These are phyloP conservation scores for Patiria miniata DNA, from an alignment of 35 echinoderm and acorn worm genomes.

Conservation along the genomic window DNA sequence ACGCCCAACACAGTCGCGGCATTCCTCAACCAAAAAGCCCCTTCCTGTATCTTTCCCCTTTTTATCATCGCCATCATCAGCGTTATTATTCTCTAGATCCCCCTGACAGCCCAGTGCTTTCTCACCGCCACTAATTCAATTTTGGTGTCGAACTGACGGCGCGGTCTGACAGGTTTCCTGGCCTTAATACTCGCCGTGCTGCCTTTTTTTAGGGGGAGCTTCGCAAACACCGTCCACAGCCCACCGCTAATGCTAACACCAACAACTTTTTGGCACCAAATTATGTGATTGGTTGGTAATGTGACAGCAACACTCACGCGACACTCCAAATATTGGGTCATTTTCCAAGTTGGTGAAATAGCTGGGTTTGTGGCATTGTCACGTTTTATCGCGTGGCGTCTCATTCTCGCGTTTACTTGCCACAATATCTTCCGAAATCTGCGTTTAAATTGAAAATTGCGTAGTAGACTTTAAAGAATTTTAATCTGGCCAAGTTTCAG, in stretches of 20 bases:
- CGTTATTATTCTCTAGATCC: constrained; percentile 28
- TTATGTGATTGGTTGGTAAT: constrained; percentile 16
- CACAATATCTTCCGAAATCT: too few relatives aligned
- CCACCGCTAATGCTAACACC: constrained; percentile 6
- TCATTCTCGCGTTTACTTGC: not conserved
- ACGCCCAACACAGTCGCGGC: constrained; percentile 1
- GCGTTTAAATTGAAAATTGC: too few relatives aligned
- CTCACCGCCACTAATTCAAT: constrained; percentile 21
- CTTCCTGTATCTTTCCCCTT: not conserved
- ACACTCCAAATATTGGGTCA: constrained; percentile 25
- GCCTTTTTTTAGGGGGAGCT: not conserved
- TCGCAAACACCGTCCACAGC: not conserved
- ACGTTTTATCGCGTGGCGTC: constrained; percentile 9
- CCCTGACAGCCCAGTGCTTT: constrained; percentile 17
- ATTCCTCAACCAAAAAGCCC: constrained; percentile 8
- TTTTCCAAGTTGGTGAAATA: not conserved
- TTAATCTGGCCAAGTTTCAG: too few relatives aligned
- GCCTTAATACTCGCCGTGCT: constrained; percentile 4
- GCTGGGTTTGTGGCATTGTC: not conserved
- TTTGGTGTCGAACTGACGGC: constrained; percentile 1
- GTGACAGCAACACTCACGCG: constrained; percentile 13
- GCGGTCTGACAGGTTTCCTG: not conserved
- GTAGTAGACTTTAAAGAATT: too few relatives aligned
- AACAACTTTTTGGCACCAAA: constrained; percentile 9
- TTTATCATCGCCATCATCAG: constrained; percentile 13